A percentile compares a stretch with the other conserved stretches of the same genome.
phyloP scores from a whole-genome alignment of 2,113 vertebrate genomes.

The Corvus cornix region DNA sequence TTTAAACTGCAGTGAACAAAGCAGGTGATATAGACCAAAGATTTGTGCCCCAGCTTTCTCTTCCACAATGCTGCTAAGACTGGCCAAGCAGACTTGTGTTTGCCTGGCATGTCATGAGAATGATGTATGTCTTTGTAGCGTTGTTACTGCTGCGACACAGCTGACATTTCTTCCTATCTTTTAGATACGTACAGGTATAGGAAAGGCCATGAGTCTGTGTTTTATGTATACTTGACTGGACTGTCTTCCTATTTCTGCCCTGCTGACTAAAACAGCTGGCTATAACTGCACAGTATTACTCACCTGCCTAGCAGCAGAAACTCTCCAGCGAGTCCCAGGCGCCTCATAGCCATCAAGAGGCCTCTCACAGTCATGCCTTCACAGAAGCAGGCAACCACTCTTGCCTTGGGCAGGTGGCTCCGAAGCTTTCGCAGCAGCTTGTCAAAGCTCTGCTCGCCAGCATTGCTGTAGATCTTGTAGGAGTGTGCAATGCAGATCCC shows the following conservation, averaged over 20 bases:
- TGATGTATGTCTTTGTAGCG: neutral
- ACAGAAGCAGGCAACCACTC: constrained; percentile 97
- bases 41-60: neutral
- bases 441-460: constrained; percentile 94
- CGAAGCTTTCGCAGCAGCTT: constrained; percentile 88
- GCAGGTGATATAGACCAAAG: neutral
- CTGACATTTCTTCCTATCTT: neutral
- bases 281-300: constrained; percentile 50
- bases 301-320: constrained; percentile 96
- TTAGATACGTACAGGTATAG: accelerated
- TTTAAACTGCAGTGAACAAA: neutral
- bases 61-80: neutral
- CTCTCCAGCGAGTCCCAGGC: constrained; percentile 88
- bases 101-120: neutral
- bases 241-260: neutral
- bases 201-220: neutral
- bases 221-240: neutral
- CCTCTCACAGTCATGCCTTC: constrained; percentile 98
- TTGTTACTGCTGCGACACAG: neutral
- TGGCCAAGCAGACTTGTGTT: neutral
- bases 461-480: constrained; percentile 99
- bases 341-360: constrained; percentile 96
- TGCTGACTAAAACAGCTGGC: neutral
- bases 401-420: constrained; percentile 91
- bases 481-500: constrained; percentile 98